Base-by-base conservation (phyloP, 2,888 invertebrate genomes). In the Branchipolynoe longqiensis region DNA sequence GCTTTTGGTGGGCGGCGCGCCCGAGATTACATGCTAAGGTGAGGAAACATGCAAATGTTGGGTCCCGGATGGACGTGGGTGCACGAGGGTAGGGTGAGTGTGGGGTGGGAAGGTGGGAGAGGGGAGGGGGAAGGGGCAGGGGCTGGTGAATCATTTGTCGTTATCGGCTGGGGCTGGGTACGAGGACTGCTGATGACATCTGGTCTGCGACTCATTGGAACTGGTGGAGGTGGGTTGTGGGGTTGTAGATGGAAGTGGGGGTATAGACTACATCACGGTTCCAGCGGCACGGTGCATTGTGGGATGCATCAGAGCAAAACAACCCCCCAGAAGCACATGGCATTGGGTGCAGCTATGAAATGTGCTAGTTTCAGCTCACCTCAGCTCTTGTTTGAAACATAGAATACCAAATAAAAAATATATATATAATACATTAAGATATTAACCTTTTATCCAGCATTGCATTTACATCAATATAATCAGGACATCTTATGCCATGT, bases 1-100 rank as follows among this genome's bases (percentile, higher is more conserved):
- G 31, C 78, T 78, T 78, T n/a, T 78, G 78, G 28, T 78, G 78
- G 41, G 31, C 48, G 41, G 78, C 38, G 38, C 22, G 69, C 36
- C 69, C 18, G 69, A 69, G 69, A 69, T 69, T 69, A 69, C 69
- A 69, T 69, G 69, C 38, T 69, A 69, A 69, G 69, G 69, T 69
- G 69, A 69, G 69, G 38, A 69, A 69, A 69, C 69, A 69, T 69
- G 69, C 69, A 69, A 69, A 69, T 69, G 69, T 69, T 69, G 69
- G 69, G n/a, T n/a, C 18, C 36, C 38, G 33, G 38, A 6, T 33
- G 33, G 33, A 38, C 22, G 36, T 8, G 58, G n/a, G 12, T 14
- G 48, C 48, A 48, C 8, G 48, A 48, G 8, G 8, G 48, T 8
- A 18, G 48, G 18, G 48, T 48, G 62, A 28, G 62, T 25, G 31